A percentile compares a stretch with the other conserved stretches of the same genome.
These are phyloP conservation scores for Diadophis punctatus DNA, from an alignment of 2,113 vertebrate genomes.

Conservation along the genomic window DNA sequence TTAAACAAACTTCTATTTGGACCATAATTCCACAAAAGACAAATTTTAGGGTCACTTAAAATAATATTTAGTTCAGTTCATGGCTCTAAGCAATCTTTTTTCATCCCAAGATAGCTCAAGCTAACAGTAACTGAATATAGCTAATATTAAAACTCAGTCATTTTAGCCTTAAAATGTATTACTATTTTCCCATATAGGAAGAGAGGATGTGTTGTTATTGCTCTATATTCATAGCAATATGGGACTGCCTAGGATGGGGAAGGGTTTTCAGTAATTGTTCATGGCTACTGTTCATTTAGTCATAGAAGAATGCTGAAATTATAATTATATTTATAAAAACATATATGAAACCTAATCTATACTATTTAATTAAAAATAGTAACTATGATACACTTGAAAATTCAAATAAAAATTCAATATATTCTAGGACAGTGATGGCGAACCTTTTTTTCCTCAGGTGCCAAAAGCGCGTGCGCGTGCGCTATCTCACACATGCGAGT, in stretches of 20 bases:
- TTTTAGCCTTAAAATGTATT: background rate
- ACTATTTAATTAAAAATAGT: background rate
- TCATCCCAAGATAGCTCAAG: background rate
- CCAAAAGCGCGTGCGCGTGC: too few relatives aligned
- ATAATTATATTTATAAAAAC: background rate
- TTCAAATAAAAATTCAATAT: background rate
- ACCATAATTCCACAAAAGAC: background rate
- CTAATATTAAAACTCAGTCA: background rate
- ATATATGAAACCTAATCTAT: background rate
- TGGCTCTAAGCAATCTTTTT: background rate
- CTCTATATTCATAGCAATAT: background rate
- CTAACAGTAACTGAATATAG: background rate
- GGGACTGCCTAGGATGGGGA: background rate
- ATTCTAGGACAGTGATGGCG: too few relatives aligned
- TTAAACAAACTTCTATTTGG: background rate
- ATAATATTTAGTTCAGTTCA: background rate
- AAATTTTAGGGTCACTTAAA: background rate
- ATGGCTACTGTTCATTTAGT: background rate
- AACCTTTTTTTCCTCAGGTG: too few relatives aligned
- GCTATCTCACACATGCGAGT: too few relatives aligned
- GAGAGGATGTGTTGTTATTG: background rate
- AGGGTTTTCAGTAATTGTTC: background rate
- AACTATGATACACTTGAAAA: background rate
- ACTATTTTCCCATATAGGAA: background rate
- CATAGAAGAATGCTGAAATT: background rate